Evolutionary conservation across 2,113 vertebrate genomes (phyloP).

Genomic region (Mesembrinibis cayennensis): DNA sequence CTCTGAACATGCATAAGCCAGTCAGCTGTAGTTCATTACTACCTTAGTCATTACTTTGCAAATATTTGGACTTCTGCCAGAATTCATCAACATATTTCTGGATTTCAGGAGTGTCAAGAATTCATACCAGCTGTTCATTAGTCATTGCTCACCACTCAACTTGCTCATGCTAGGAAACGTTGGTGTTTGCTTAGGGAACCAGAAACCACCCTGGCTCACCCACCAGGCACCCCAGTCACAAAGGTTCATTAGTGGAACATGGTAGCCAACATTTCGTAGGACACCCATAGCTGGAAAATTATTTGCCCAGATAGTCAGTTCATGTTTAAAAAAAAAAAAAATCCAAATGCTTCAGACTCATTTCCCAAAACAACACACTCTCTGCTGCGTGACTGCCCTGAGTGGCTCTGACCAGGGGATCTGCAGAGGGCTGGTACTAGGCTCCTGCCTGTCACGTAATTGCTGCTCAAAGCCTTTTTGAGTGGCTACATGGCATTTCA

Average conservation of each 20-base stretch:
- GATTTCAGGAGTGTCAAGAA: conserved; percentile 52
- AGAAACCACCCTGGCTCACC: not conserved
- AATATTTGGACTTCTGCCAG: conserved; percentile 49
- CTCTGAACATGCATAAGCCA: not conserved
- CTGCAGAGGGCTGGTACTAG: not conserved
- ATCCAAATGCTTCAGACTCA: not conserved
- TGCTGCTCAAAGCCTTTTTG: not conserved
- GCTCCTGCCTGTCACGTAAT: not conserved
- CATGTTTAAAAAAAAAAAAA: not conserved
- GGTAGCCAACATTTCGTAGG: not conserved
- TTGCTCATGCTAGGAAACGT: not conserved
- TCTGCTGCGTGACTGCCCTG: not conserved
- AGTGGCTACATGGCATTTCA: not conserved
- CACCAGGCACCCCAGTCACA: not conserved
- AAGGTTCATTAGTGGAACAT: not conserved
- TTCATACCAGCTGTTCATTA: conserved; percentile 66
- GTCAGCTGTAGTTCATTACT: conserved; percentile 46
- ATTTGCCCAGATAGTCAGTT: not conserved
- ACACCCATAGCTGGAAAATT: not conserved
- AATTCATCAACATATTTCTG: conserved; percentile 59
- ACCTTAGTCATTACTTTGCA: conserved; percentile 54
- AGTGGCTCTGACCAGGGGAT: not conserved
- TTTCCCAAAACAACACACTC: not conserved
- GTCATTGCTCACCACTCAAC: conserved; percentile 36
- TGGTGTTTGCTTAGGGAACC: not conserved